A percentile compares a stretch with the other conserved stretches of the same genome.
phyloP scores from a whole-genome alignment of 1,140 invertebrate genomes.

The Liolophura sinensis region DNA sequence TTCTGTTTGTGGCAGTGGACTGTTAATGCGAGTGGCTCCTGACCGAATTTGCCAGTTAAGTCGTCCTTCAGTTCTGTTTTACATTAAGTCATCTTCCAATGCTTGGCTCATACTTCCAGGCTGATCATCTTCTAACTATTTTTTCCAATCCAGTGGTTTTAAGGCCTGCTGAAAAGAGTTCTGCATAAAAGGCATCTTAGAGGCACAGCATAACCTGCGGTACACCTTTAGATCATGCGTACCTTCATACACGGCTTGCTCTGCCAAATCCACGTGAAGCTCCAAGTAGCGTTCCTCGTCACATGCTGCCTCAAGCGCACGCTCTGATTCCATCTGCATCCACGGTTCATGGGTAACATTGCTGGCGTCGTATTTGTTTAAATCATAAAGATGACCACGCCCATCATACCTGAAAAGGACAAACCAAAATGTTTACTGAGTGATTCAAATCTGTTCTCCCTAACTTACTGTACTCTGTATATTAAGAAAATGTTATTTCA shows the following conservation, averaged over 20 bases:
- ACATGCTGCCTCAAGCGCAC: conserved; percentile 47
- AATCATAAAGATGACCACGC: conserved; percentile 62
- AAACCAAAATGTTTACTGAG: not conserved
- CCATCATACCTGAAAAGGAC: conserved; percentile 84
- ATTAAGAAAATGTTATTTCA: too few relatives aligned
- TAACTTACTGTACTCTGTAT: too few relatives aligned
- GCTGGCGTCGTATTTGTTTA: conserved; percentile 48
- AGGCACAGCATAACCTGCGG: too few relatives aligned
- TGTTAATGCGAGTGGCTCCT: too few relatives aligned
- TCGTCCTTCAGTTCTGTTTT: too few relatives aligned
- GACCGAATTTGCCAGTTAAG: too few relatives aligned
- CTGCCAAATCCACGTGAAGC: conserved; percentile 72
- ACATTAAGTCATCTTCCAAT: too few relatives aligned
- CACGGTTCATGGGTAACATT: conserved; percentile 58
- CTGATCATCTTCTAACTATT: too few relatives aligned
- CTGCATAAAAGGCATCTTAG: not conserved
- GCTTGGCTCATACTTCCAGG: too few relatives aligned
- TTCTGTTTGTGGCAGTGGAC: too few relatives aligned
- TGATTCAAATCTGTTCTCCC: too few relatives aligned
- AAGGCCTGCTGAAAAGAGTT: not conserved
- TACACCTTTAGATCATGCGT: conserved; percentile 6
- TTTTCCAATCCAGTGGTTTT: too few relatives aligned
- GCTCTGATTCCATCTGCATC: conserved; percentile 71
- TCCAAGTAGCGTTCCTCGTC: conserved; percentile 66
- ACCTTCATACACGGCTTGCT: conserved; percentile 56